Evolutionary conservation across 2,797 vertebrate species (phyloP), one percentile per base, ranked within the genome.

Genomic region (Phylloscopus collybita): DNA sequence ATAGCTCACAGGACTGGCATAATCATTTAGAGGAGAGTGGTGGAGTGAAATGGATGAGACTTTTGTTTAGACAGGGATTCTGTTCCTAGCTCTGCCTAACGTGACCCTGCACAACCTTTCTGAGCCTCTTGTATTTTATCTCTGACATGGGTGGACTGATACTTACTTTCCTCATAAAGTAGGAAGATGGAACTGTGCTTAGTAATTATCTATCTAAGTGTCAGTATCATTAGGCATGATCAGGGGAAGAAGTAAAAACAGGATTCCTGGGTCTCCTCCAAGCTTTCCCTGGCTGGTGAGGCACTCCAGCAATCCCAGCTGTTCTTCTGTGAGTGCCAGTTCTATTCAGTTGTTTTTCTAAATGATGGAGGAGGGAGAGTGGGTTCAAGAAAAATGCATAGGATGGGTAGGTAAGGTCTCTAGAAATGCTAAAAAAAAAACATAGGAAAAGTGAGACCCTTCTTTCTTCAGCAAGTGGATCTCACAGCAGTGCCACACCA

Each of bases 31-130:
- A 69, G 56, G 27, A 69, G 38, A 88, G 49, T 40, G 49, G 49
- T 22, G 47, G 34, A 60, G 29, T 21, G 21, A 91, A 92, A 93
- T 45, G 74, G 79, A 79, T 93, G 74, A 92, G 78, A 20, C 67
- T 92, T 95, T 70, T 96, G 84, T 93, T 96, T 94, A 87, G 86
- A 95, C 36, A 79, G 59, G 32, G 62, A 76, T 74, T 71, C 86
- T 85, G 67, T 79, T 95, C 74, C 80, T 61, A 56, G 78, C 44
- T 87, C 62, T 89, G 80, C 81, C 81, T 59, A 22, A 81, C 16
- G 22, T 87, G 92, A 93, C 92, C 81, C 67, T 20, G 20, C 0
- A 0, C 30, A 59, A 72, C 81, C 67, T 56, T 92, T 67, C 73
- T 54, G 51, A 84, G 74, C 56, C 84, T 86, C 84, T 62, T 66